phyloP scores from a whole-genome alignment of 37 sponge, comb jelly and placozoan genomes.

The Chondrosia reniformis region DNA sequence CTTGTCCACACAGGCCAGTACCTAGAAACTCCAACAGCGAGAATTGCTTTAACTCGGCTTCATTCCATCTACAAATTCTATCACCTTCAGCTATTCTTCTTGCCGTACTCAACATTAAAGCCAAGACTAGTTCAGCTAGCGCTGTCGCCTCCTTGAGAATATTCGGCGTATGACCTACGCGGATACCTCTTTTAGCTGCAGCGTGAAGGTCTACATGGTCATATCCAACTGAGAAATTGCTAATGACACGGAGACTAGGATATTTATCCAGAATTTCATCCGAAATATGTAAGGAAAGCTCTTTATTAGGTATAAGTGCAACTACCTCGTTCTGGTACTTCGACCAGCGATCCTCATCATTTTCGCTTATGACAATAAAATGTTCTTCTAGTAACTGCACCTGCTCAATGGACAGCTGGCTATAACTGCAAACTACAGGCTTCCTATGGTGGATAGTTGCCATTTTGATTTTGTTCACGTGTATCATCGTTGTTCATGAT shows the following conservation, averaged over 20 bases:
- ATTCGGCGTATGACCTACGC: constrained; percentile 76
- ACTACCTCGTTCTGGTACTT: too few species aligned
- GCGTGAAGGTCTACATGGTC: constrained; percentile 70
- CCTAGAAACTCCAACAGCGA: constrained; percentile 18
- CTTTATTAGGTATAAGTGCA: too few species aligned
- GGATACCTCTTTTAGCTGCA: constrained; percentile 45
- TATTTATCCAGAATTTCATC: constrained; percentile 7
- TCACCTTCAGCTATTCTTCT: constrained; percentile 77
- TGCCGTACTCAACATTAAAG: constrained; percentile 66
- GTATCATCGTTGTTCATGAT: too few species aligned
- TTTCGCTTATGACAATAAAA: too few species aligned
- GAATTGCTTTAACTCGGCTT: constrained; percentile 20
- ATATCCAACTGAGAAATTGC: constrained; percentile 70
- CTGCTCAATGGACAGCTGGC: too few species aligned
- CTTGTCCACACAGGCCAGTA: constrained; percentile 54
- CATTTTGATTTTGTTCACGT: too few species aligned
- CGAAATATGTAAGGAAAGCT: too few species aligned
- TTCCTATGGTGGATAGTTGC: too few species aligned
- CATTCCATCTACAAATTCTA: constrained; percentile 28
- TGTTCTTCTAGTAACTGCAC: too few species aligned
- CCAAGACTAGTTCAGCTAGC: constrained; percentile 76
- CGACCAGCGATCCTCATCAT: too few species aligned
- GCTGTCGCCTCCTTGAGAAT: constrained; percentile 63
- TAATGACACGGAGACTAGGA: constrained; percentile 77
- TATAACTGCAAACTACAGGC: too few species aligned